Conservation (phyloP, 1,140 invertebrate genomes). For the Microplitis demolitor region DNA sequence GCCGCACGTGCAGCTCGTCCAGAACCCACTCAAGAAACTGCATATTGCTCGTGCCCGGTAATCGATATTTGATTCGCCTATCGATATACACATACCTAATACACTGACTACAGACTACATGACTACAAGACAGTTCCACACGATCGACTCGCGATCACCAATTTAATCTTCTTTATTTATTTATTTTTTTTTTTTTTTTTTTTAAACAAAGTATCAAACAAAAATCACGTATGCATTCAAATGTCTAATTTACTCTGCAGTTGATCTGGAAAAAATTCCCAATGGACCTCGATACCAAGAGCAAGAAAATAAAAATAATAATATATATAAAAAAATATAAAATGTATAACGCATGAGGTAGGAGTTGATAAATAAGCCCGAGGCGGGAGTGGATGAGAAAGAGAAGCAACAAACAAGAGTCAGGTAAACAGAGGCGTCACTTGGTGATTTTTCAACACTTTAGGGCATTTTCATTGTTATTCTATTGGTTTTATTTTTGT, state of each 20-base stretch:
- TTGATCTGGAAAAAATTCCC: not conserved
- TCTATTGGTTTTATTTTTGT: not conserved
- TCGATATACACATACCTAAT: not conserved
- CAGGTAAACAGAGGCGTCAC: constrained; percentile 12
- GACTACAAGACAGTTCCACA: not conserved
- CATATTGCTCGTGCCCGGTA: constrained; percentile 35
- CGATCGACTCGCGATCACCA: not conserved
- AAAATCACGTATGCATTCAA: not conserved
- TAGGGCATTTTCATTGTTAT: constrained; percentile 7
- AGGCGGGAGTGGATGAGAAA: not conserved
- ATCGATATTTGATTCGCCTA: constrained; percentile 42
- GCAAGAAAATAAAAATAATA: not conserved
- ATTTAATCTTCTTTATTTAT: not conserved
- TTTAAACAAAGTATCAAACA: not conserved
- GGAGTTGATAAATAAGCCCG: not conserved
- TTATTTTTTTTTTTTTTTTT: not conserved
- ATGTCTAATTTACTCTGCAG: not conserved
- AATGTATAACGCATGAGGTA: not conserved
- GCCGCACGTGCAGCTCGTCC: constrained; percentile 27
- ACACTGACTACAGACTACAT: not conserved
- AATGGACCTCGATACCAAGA: too few relatives aligned
- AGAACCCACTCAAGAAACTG: constrained; percentile 38
- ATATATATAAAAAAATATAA: not conserved
- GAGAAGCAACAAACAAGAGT: not conserved
- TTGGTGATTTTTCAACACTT: constrained; percentile 6